phyloP scores from a whole-genome alignment of 1,140 invertebrate genomes.

The Drosophila saltans region DNA sequence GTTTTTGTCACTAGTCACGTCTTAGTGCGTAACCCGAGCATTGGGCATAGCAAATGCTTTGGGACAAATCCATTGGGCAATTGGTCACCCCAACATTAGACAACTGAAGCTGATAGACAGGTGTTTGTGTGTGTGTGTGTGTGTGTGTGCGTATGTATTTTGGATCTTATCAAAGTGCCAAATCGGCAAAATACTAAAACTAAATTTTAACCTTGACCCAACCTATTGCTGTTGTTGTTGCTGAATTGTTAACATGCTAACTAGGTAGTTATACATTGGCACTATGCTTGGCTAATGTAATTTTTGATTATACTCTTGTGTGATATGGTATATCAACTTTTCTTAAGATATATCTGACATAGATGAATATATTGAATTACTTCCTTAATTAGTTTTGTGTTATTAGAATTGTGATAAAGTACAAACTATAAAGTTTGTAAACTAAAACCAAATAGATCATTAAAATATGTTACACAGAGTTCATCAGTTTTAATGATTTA shows the following conservation, averaged over 20 bases:
- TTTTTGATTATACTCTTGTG: too few species aligned
- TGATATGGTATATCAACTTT: too few species aligned
- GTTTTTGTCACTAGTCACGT: conserved; percentile 1
- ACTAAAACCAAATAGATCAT: too few species aligned
- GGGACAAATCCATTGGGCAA: background rate
- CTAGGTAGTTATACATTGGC: too few species aligned
- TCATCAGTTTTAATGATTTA: too few species aligned
- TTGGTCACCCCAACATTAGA: background rate
- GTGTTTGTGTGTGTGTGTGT: background rate
- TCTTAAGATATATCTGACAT: too few species aligned
- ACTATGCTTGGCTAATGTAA: too few species aligned
- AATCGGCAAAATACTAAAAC: background rate
- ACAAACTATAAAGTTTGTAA: too few species aligned
- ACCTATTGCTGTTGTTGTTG: background rate
- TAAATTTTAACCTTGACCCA: background rate
- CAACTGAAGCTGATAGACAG: background rate
- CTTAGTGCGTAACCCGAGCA: conserved; percentile 1
- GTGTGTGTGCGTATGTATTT: background rate
- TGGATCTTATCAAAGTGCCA: background rate
- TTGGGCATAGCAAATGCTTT: background rate
- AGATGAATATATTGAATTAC: too few species aligned
- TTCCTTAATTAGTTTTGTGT: too few species aligned
- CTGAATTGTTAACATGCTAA: background rate
- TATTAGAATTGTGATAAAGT: too few species aligned
- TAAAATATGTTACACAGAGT: too few species aligned